phyloP scores from a whole-genome alignment of 2,113 vertebrate species.

The Actenoides lindsayi region DNA sequence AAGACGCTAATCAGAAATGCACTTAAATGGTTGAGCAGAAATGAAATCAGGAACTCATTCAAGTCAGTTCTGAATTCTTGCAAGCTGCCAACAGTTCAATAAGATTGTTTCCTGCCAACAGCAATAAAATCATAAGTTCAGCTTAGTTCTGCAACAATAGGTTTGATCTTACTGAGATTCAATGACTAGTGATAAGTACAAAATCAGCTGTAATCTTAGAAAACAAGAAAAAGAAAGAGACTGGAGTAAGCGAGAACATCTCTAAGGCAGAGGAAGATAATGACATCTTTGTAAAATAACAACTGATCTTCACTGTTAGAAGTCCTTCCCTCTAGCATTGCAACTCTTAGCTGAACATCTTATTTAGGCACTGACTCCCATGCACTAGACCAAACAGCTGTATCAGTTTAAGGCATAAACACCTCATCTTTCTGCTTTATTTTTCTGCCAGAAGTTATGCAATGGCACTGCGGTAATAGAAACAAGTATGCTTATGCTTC shows the following conservation, averaged over 20 bases:
- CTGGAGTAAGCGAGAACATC: neutral
- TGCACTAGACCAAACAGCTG: neutral
- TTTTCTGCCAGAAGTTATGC: neutral
- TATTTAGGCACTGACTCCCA: neutral
- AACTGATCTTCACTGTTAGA: neutral
- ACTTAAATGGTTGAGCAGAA: neutral
- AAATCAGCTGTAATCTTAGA: slow-evolving; percentile 8
- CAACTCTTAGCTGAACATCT: neutral
- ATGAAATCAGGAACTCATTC: neutral
- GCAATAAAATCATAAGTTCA: slow-evolving; percentile 28
- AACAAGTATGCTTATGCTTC: neutral
- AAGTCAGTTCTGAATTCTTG: slow-evolving; percentile 49
- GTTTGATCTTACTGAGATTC: slow-evolving; percentile 45
- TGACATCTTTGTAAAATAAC: neutral
- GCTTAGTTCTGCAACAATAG: slow-evolving; percentile 12
- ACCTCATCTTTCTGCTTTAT: neutral
- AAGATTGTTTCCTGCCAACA: slow-evolving; percentile 23
- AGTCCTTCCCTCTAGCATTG: neutral
- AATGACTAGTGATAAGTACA: slow-evolving; percentile 25
- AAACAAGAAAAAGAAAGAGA: slow-evolving; percentile 23
- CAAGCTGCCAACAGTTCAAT: neutral
- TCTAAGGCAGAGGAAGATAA: neutral
- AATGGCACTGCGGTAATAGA: neutral
- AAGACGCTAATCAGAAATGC: neutral
- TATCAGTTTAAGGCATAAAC: neutral